A percentile compares a stretch with the other conserved stretches of the same genome.
phyloP scores from a whole-genome alignment of 2,888 invertebrate species.

The Drosophila pseudotalamancana region DNA sequence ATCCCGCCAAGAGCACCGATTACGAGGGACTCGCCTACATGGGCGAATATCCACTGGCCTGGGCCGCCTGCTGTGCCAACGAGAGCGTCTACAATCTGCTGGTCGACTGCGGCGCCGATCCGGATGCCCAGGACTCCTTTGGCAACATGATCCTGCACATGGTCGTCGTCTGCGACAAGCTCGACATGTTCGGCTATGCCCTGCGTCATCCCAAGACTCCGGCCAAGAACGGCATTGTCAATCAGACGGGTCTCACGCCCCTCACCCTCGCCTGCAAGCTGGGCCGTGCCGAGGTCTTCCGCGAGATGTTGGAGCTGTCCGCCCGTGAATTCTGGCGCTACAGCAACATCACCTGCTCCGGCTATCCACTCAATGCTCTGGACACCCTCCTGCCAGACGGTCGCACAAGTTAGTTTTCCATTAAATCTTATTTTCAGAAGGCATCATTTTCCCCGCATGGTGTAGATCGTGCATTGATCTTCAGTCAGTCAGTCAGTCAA shows the following conservation, averaged over 20 bases:
- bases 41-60: conserved; percentile 98
- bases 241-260: conserved; percentile 96
- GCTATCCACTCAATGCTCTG: conserved; percentile 97
- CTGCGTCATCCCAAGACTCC: conserved; percentile 96
- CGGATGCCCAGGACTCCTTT: conserved; percentile 97
- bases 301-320: conserved; percentile 98
- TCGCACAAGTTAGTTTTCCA: conserved; percentile 90
- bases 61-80: conserved; percentile 98
- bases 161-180: conserved; percentile 98
- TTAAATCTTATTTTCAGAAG: neutral
- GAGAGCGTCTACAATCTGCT: conserved; percentile 98
- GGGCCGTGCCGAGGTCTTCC: conserved; percentile 97
- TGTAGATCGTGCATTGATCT: too few species aligned
- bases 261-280: conserved; percentile 98
- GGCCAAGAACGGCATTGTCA: conserved; percentile 95
- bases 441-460: too few species aligned
- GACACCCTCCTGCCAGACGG: conserved; percentile 98
- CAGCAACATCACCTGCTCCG: conserved; percentile 99
- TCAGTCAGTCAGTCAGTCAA: neutral
- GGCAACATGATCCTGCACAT: conserved; percentile 99
- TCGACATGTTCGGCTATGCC: conserved; percentile 99
- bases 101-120: conserved; percentile 96
- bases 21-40: conserved; percentile 98
- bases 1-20: conserved; percentile 92
- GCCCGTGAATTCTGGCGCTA: conserved; percentile 99